phyloP scores from a whole-genome alignment of 1,140 invertebrate genomes.

The Drosophila orosa region DNA sequence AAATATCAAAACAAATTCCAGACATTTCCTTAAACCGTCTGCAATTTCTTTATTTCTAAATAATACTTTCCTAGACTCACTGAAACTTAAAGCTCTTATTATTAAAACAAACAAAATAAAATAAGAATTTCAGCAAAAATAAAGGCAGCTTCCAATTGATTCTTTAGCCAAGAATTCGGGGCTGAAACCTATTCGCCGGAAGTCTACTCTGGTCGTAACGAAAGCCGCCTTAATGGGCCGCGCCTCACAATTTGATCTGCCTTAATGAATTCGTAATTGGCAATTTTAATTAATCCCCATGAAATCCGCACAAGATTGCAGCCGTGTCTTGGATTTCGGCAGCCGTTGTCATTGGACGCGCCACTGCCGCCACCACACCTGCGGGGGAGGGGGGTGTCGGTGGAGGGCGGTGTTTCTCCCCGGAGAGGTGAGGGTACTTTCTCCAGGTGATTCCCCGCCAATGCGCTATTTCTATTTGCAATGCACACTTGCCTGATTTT shows the following conservation, averaged over 20 bases:
- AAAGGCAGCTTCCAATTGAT: background rate
- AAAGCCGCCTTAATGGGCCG: conserved; percentile 41
- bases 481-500: conserved; percentile 45
- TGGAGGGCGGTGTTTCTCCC: background rate
- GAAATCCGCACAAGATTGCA: conserved; percentile 72
- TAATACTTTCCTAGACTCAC: background rate
- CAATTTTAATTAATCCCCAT: conserved; percentile 83
- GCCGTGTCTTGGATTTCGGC: conserved; percentile 54
- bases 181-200: background rate
- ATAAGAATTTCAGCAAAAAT: background rate
- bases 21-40: background rate
- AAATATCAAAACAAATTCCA: background rate
- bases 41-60: background rate
- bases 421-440: background rate
- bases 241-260: conserved; percentile 58
- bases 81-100: background rate
- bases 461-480: conserved; percentile 47
- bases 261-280: conserved; percentile 83
- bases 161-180: background rate
- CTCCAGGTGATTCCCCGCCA: background rate
- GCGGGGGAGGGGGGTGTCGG: background rate
- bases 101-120: background rate
- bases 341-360: conserved; percentile 61
- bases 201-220: conserved; percentile 13
- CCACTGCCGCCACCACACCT: conserved; percentile 17